Base-by-base conservation (phyloP, 2,113 vertebrate genomes). In the Scatophagus argus region DNA sequence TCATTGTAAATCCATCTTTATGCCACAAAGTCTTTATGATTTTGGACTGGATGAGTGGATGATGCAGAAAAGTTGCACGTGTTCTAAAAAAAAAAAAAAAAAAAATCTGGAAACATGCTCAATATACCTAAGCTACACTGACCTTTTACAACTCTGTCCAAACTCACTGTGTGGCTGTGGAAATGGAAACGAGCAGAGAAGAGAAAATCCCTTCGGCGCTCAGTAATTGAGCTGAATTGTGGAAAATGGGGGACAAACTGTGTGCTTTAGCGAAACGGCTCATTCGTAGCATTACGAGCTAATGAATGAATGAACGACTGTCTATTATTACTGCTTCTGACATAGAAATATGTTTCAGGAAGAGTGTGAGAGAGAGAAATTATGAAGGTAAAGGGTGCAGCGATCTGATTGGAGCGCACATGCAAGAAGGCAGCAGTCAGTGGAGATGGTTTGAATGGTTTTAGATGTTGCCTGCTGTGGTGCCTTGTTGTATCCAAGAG, bases 401-500 rank as follows among this genome's bases (percentile, higher is more conserved):
- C 8, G 1, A 29, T 13, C 34, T 66, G 56, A 31, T 59, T 13
- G 21, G 65, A 56, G 60, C 32, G 69, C 67, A 56, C 84, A 81
- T 73, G 55, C 46, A 62, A 27, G 82, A 81, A 77, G 72, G 67
- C 41, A 8, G 34, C 29, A 29, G 36, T 64, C 6, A 74, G n/a
- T 7, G 46, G 62, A 46, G 81, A 66, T 76, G 8, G 23, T 64
- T 46, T 84, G 66, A 87, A 72, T 67, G 77, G 74, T 72, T 77
- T 83, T 59, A 71, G 75, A 73, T 41, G 76, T 46, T 49, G 52
- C 86, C 81, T 87, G 84, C 87, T 85, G 84, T 19, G 74, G 87
- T 84, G 90, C 85, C 87, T 89, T 75, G 62, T 70, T 60, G 93
- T 93, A 93, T 90, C 93, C 90, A 89, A 61, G 91, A 89, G 83